Evolutionary conservation across 2,797 vertebrate genomes (phyloP).

Genomic region (Malacoraja senta): DNA sequence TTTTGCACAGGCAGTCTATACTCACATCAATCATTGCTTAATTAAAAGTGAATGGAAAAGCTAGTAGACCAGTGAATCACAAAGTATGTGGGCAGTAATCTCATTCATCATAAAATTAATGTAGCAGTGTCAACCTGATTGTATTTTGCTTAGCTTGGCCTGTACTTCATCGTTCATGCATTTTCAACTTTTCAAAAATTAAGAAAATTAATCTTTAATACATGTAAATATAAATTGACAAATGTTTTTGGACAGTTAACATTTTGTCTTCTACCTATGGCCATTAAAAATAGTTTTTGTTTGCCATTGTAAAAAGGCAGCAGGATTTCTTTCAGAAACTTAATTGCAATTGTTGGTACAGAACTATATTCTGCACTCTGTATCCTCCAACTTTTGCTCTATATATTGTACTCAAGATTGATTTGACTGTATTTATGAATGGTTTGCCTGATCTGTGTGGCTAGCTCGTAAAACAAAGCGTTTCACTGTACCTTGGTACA

Average conservation of each 20-base stretch:
- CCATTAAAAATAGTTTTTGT: not conserved
- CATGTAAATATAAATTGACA: not conserved
- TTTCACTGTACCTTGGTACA: too few species aligned
- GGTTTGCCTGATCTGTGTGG: too few species aligned
- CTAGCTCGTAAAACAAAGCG: too few species aligned
- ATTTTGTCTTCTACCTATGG: not conserved
- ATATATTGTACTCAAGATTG: too few species aligned
- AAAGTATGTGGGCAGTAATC: slow-evolving; percentile 37
- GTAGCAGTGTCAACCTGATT: slow-evolving; percentile 19
- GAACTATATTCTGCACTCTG: too few species aligned
- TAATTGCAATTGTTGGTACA: not conserved
- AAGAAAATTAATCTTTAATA: slow-evolving; percentile 28
- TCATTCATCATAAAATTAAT: slow-evolving; percentile 37
- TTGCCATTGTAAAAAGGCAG: not conserved
- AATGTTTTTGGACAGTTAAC: not conserved
- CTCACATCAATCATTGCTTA: slow-evolving; percentile 34
- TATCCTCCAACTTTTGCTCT: too few species aligned
- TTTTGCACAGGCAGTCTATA: not conserved
- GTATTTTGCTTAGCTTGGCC: slow-evolving; percentile 2
- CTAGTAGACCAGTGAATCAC: slow-evolving; percentile 29
- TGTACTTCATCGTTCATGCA: slow-evolving; percentile 4
- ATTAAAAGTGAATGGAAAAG: slow-evolving; percentile 35
- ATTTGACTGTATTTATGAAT: too few species aligned
- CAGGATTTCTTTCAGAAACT: too few species aligned
- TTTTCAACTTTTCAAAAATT: slow-evolving; percentile 2